Conservation (phyloP, 2,888 invertebrate species). For the Drosophila kokeensis region DNA sequence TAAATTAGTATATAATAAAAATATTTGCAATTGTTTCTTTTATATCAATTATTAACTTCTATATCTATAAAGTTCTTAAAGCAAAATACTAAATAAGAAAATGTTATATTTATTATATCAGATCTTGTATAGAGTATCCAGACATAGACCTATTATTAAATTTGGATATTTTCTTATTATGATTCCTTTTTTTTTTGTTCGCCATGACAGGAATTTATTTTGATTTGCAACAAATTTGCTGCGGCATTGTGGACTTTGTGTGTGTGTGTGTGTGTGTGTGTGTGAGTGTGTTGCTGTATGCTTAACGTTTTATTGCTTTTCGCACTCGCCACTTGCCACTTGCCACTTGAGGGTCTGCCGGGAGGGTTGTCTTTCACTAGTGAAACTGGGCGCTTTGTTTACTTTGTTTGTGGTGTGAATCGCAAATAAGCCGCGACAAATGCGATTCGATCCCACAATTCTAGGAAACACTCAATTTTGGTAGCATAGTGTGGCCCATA, state of each 20-base stretch:
- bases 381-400: slow-evolving; percentile 63
- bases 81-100: background rate
- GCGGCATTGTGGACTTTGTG: slow-evolving; percentile 55
- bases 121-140: slow-evolving; percentile 25
- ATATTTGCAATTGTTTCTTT: background rate
- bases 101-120: background rate
- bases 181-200: slow-evolving; percentile 44
- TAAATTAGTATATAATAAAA: background rate
- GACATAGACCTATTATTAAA: background rate
- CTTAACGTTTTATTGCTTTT: slow-evolving; percentile 75
- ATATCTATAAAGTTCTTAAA: background rate
- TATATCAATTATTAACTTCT: background rate
- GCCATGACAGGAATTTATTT: slow-evolving; percentile 70
- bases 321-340: slow-evolving; percentile 67
- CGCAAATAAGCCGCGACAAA: slow-evolving; percentile 74
- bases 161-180: slow-evolving; percentile 19
- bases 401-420: slow-evolving; percentile 81
- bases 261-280: slow-evolving; percentile 27
- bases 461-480: slow-evolving; percentile 2
- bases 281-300: slow-evolving; percentile 41
- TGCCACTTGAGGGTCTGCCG: slow-evolving; percentile 48
- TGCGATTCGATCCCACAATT: slow-evolving; percentile 48
- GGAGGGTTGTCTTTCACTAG: slow-evolving; percentile 59
- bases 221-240: slow-evolving; percentile 78
- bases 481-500: slow-evolving; percentile 30